Conservation (phyloP, 2,888 invertebrate species). For the Synanthedon tipuliformis region DNA sequence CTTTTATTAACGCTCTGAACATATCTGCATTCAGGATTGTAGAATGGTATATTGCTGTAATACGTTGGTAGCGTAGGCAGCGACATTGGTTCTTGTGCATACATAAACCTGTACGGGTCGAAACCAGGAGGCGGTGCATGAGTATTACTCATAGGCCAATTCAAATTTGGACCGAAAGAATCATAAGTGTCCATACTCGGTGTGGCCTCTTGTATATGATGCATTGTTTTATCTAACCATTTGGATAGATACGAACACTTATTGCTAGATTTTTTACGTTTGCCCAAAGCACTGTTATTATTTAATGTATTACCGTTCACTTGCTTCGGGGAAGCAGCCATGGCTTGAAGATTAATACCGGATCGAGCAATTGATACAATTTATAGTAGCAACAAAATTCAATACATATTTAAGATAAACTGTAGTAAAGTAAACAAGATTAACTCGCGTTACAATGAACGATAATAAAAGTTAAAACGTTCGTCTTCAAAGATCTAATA, state of each 20-base stretch:
- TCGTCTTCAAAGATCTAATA: too few species aligned
- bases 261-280: constrained; percentile 60
- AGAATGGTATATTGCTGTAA: constrained; percentile 45
- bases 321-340: constrained; percentile 62
- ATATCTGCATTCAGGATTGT: constrained; percentile 46
- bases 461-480: too few species aligned
- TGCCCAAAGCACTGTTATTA: constrained; percentile 53
- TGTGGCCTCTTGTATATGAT: constrained; percentile 47
- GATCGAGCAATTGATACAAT: too few species aligned
- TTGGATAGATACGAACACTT: constrained; percentile 57
- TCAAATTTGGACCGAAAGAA: constrained; percentile 34
- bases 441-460: too few species aligned
- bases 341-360: constrained; percentile 14
- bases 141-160: constrained; percentile 38
- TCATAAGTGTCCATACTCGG: constrained; percentile 55
- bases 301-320: constrained; percentile 46
- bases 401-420: too few species aligned
- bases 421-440: too few species aligned
- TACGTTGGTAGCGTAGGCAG: constrained; percentile 73
- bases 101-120: constrained; percentile 64
- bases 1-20: constrained; percentile 42
- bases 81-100: constrained; percentile 73
- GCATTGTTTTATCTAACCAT: constrained; percentile 64
- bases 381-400: too few species aligned
- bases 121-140: constrained; percentile 53